Evolutionary conservation across 2,797 vertebrate species (phyloP).

Genomic region (Neosilurus hyrtlii): DNA sequence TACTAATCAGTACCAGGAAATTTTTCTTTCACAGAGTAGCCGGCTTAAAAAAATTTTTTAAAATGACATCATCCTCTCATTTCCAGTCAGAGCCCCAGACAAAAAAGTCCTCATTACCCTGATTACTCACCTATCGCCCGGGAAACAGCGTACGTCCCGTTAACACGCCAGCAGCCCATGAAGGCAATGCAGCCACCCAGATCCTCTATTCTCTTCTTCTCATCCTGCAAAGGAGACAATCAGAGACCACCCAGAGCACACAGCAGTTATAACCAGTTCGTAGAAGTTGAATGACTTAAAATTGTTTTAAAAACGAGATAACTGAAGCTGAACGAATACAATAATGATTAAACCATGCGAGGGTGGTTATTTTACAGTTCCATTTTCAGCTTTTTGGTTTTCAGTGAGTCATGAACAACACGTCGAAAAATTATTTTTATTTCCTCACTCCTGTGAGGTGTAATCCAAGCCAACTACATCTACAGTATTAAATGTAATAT

Average conservation of each 20-base stretch:
- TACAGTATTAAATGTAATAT: too few species aligned
- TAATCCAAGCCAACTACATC: background rate
- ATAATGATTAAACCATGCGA: background rate
- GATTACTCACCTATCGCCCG: conserved; percentile 88
- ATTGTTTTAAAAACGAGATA: background rate
- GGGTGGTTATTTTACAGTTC: background rate
- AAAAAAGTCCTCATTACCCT: background rate
- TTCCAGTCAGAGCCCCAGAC: background rate
- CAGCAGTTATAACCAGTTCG: background rate
- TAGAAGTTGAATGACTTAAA: background rate
- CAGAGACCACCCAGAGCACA: conserved; percentile 13
- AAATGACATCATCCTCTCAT: background rate
- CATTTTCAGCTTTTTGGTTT: background rate
- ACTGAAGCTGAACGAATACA: background rate
- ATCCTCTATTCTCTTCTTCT: conserved; percentile 86
- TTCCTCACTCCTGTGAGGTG: background rate
- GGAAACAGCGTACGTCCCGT: conserved; percentile 93
- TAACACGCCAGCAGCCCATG: conserved; percentile 96
- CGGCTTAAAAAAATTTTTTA: background rate
- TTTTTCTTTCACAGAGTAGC: too few species aligned
- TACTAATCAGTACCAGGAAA: background rate
- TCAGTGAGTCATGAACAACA: background rate
- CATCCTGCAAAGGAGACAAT: conserved; percentile 74
- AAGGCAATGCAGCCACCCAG: conserved; percentile 90
- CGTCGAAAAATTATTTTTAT: background rate